Conservation (phyloP, 2,113 vertebrate genomes). For the Lampris megalopsis region DNA sequence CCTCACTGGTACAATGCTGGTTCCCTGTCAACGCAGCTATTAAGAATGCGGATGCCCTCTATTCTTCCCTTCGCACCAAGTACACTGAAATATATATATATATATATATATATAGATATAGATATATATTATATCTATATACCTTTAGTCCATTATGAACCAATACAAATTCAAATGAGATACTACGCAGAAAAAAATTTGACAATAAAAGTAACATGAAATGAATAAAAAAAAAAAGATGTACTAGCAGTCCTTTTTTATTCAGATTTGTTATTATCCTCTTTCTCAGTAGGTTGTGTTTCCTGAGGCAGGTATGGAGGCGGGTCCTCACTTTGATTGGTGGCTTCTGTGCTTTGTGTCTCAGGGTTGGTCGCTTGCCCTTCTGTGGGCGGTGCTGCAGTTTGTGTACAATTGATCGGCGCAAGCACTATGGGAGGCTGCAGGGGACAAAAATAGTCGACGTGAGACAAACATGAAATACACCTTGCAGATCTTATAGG, state of each 20-base stretch:
- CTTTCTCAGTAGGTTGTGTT: slow-evolving; percentile 34
- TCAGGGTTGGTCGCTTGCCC: slow-evolving; percentile 63
- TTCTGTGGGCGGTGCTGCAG: slow-evolving; percentile 50
- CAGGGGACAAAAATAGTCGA: slow-evolving; percentile 51
- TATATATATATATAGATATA: background rate
- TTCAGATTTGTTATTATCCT: slow-evolving; percentile 65
- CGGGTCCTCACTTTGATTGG: slow-evolving; percentile 62
- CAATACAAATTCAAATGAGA: slow-evolving; percentile 23
- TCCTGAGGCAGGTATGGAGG: slow-evolving; percentile 46
- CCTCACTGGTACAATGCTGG: background rate
- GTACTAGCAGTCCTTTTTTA: slow-evolving; percentile 56
- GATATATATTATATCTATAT: background rate
- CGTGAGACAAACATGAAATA: slow-evolving; percentile 22
- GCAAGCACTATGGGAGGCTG: slow-evolving; percentile 87
- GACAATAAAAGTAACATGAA: slow-evolving; percentile 36
- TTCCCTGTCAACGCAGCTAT: slow-evolving; percentile 12
- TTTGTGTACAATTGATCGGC: slow-evolving; percentile 81
- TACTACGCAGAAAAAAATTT: slow-evolving; percentile 24
- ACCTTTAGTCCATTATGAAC: slow-evolving; percentile 27
- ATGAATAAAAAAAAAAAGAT: slow-evolving; percentile 39
- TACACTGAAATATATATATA: slow-evolving; percentile 42
- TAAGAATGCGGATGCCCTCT: slow-evolving; percentile 1
- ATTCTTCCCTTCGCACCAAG: slow-evolving; percentile 46
- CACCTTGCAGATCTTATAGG: no score
- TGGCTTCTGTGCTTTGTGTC: slow-evolving; percentile 40